These are phyloP conservation scores for Andricus curvator DNA, from an alignment of 2,888 invertebrate genomes.

Conservation along the genomic window DNA sequence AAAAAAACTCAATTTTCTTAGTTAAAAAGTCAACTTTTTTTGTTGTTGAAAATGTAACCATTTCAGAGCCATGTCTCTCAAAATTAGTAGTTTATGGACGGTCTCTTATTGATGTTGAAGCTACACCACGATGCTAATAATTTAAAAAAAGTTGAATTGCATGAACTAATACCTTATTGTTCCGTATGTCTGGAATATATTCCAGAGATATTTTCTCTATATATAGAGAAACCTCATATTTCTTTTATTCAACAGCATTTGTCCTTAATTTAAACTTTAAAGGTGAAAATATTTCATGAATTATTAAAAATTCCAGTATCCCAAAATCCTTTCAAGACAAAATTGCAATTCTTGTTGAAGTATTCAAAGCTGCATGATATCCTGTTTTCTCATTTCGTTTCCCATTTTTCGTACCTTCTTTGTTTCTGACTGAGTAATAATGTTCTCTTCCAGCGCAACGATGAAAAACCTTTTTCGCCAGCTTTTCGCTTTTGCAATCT, in stretches of 20 bases:
- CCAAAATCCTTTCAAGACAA: background rate
- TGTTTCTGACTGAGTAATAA: background rate
- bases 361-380: background rate
- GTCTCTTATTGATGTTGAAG: too few species aligned
- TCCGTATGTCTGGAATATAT: background rate
- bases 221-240: background rate
- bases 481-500: slow-evolving; percentile 18
- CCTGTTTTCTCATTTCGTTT: slow-evolving; percentile 10
- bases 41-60: too few species aligned
- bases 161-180: background rate
- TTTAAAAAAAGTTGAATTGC: too few species aligned
- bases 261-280: too few species aligned
- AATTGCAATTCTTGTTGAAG: background rate
- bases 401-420: background rate
- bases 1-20: too few species aligned
- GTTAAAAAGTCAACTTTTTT: too few species aligned
- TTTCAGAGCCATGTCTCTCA: too few species aligned
- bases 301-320: background rate
- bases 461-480: background rate
- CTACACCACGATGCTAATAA: too few species aligned
- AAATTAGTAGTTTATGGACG: too few species aligned
- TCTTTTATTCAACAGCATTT: background rate
- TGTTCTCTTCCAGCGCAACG: background rate
- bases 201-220: too few species aligned
- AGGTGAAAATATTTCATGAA: background rate